These are phyloP conservation scores for Aythya baeri DNA, from an alignment of 2,113 vertebrate species.

Conservation along the genomic window DNA sequence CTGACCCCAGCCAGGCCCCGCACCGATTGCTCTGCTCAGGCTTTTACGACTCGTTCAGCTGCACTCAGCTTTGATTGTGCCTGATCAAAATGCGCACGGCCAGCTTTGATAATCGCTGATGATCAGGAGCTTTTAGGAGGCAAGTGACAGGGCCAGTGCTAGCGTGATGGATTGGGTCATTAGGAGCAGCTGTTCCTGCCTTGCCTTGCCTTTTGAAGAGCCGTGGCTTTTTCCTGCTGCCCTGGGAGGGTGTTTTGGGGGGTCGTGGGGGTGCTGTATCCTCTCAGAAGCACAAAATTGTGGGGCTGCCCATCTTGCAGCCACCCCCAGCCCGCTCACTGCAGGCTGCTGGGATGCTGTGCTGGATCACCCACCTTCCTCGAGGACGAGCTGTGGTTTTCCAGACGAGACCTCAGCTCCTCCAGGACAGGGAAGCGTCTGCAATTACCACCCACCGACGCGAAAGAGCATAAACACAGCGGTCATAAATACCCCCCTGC, in stretches of 20 bases:
- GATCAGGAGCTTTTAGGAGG: conserved; percentile 64
- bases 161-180: conserved; percentile 41
- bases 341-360: not conserved
- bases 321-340: not conserved
- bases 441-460: not conserved
- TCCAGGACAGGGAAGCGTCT: not conserved
- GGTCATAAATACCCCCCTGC: not conserved
- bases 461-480: not conserved
- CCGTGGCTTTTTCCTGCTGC: not conserved
- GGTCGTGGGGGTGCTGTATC: not conserved
- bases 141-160: conserved; percentile 6
- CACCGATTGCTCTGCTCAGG: conserved; percentile 26
- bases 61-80: conserved; percentile 64
- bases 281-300: not conserved
- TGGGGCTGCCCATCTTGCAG: not conserved
- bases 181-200: conserved; percentile 35
- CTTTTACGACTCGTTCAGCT: conserved; percentile 48
- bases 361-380: not conserved
- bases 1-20: conserved; percentile 35
- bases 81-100: conserved; percentile 58
- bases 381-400: not conserved
- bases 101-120: conserved; percentile 56
- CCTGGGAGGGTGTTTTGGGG: not conserved
- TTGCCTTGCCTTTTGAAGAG: conserved; percentile 11
- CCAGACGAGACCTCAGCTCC: not conserved